Evolutionary conservation across 2,797 vertebrate genomes (phyloP).

Genomic region (Liparis tanakae): DNA sequence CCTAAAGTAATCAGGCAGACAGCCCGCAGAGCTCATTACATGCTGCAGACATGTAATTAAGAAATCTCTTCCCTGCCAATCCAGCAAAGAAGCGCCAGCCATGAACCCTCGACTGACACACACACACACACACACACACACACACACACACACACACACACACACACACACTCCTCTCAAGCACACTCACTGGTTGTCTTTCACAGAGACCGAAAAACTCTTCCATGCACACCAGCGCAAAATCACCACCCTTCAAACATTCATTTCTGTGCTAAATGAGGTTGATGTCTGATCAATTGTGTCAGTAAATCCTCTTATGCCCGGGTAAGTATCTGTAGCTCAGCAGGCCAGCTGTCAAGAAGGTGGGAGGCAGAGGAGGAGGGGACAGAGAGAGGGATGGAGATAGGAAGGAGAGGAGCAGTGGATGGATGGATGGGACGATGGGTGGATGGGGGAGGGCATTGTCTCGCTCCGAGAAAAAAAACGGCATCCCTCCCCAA

Average conservation of each 20-base stretch:
- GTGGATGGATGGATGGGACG: constrained; percentile 32
- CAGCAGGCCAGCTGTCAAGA: constrained; percentile 83
- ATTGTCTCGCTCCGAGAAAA: constrained; percentile 41
- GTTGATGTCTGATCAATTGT: constrained; percentile 85
- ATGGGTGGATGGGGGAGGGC: constrained; percentile 43
- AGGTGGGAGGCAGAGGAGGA: constrained; percentile 70
- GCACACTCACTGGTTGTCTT: neutral
- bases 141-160: constrained; percentile 4
- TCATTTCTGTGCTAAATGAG: constrained; percentile 80
- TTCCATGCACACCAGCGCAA: constrained; percentile 14
- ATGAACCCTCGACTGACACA: constrained; percentile 24
- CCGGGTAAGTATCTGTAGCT: constrained; percentile 80
- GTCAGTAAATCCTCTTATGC: constrained; percentile 84
- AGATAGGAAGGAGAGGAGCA: constrained; percentile 39
- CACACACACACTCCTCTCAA: neutral
- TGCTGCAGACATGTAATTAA: constrained; percentile 71
- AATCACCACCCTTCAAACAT: constrained; percentile 57
- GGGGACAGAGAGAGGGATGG: constrained; percentile 32
- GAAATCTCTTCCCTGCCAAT: constrained; percentile 57
- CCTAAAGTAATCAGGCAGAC: constrained; percentile 67
- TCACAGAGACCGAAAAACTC: constrained; percentile 7
- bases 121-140: no score
- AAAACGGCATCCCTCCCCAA: constrained; percentile 38
- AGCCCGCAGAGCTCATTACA: constrained; percentile 68
- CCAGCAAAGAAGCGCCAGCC: constrained; percentile 31